Conservation (phyloP, 2,113 vertebrate genomes). For the Colossoma macropomum region DNA sequence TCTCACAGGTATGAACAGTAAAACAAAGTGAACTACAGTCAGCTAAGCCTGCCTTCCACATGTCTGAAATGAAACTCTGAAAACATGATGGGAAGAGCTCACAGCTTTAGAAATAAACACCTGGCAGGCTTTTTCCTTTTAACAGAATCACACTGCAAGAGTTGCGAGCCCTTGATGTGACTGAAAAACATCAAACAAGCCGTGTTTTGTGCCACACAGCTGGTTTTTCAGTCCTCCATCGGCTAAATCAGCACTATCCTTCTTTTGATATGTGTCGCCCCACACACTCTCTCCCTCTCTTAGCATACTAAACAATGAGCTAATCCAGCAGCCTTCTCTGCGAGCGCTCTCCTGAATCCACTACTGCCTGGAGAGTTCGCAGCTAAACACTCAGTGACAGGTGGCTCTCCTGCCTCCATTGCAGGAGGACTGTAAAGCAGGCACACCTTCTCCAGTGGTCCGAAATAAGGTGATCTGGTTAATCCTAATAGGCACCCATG, state of each 20-base stretch:
- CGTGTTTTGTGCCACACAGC: not conserved
- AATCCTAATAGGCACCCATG: not conserved
- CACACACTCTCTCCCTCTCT: conserved; percentile 4
- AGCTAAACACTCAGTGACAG: conserved; percentile 35
- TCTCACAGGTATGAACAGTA: too few species aligned
- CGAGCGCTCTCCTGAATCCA: conserved; percentile 28
- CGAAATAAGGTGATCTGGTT: not conserved
- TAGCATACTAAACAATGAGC: conserved; percentile 43
- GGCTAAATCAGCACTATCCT: conserved; percentile 18
- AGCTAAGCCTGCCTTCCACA: too few species aligned
- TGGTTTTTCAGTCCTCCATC: not conserved
- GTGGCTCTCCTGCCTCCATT: conserved; percentile 19
- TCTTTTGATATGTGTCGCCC: conserved; percentile 27
- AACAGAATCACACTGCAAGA: not conserved
- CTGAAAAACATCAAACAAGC: conserved; percentile 27
- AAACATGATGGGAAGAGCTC: not conserved
- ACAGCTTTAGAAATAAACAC: not conserved
- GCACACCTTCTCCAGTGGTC: conserved; percentile 11
- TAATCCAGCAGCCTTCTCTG: conserved; percentile 29
- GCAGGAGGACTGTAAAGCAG: not conserved
- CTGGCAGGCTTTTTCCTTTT: not conserved
- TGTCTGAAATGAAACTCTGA: not conserved
- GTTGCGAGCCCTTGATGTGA: not conserved
- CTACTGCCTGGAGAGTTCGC: conserved; percentile 37
- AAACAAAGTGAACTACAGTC: too few species aligned